Base-by-base conservation (phyloP, 2,797 vertebrate species). In the Microtus obscurus region DNA sequence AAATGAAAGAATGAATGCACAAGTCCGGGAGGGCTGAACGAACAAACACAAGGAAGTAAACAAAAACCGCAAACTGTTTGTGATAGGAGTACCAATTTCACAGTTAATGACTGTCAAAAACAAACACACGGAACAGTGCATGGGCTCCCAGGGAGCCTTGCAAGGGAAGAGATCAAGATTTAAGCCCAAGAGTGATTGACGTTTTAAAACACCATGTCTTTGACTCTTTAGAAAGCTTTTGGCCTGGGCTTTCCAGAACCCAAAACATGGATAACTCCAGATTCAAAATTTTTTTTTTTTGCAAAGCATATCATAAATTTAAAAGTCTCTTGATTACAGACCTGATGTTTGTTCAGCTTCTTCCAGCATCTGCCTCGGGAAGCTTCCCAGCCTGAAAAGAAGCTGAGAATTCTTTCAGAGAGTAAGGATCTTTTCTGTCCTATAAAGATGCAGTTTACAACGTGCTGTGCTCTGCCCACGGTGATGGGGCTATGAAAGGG, bases 381-480 rank as follows among this genome's bases (percentile, higher is more conserved):
- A 91, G 21, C 12, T 71, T 90, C 92, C 65, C 63, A 96, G 29
- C 51, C 91, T 69, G 78, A 90, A 95, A 93, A 6, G 16, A 76
- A 96, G 37, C 82, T 95, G 61, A 94, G 94, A 96, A 80, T 93
- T 87, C 82, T 94, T 94, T 86, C 78, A 40, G 79, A 93, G 51
- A 93, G 48, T 81, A 45, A 63, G 40, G 3, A 9, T 31, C 31
- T 34, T 53, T 79, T 56, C 85, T 53, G 63, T 59, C 65, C 78
- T 76, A 43, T 69, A 83, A 96, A 92, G 31, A 91, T 89, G 25
- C 25, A 87, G 65, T 95, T 85, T 88, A 91, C 12, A 94, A 37
- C 78, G 77, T 78, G 2, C 87, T 80, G 51, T 17, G 34, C 9
- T 29, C 13, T 90, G 85, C 45, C 34, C 21, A 3, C 79, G 61